phyloP scores from a whole-genome alignment of 1,140 invertebrate species.

The Pseudachorutes palmiensis region DNA sequence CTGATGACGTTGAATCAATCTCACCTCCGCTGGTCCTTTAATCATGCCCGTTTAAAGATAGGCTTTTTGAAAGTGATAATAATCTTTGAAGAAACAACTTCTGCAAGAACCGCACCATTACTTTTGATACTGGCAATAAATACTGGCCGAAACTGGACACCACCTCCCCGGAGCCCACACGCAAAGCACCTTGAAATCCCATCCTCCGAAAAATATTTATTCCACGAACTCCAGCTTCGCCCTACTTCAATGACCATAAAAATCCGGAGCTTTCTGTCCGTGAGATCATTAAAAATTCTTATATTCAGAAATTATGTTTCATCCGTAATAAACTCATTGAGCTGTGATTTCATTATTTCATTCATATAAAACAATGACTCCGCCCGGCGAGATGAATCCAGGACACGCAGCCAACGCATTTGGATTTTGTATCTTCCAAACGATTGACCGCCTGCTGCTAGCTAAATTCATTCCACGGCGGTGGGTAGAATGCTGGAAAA shows the following conservation, averaged over 20 bases:
- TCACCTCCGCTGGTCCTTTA: neutral
- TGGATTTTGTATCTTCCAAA: neutral
- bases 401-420: no score
- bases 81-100: neutral
- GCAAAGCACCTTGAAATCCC: neutral
- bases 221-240: no score
- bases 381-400: neutral
- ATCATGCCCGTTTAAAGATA: neutral
- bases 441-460: neutral
- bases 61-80: neutral
- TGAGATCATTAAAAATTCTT: constrained; percentile 1
- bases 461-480: neutral
- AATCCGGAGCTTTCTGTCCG: no score
- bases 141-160: constrained; percentile 1
- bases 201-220: neutral
- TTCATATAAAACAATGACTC: no score
- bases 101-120: neutral
- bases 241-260: neutral
- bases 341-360: no score
- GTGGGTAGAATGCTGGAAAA: no score
- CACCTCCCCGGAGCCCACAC: neutral
- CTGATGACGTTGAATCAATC: neutral
- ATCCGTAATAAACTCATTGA: neutral
- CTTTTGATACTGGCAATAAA: neutral
- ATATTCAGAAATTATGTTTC: no score